A percentile compares a stretch with the other conserved stretches of the same genome.
Evolutionary conservation across 2,888 invertebrate genomes (phyloP).

Genomic region (Helleia helle): DNA sequence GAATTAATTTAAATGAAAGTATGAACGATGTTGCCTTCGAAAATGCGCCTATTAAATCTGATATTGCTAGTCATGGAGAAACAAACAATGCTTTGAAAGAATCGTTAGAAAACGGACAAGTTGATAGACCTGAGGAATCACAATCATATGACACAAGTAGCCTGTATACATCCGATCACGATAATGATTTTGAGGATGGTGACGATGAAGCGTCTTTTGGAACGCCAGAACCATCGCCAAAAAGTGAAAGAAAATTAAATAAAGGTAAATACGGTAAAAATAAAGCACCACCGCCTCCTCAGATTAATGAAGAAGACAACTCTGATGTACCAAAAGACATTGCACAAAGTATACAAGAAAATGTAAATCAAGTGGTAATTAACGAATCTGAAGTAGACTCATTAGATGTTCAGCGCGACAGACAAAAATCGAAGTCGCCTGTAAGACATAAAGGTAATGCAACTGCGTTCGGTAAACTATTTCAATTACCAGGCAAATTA

Average conservation of each 20-base stretch:
- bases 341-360: constrained; percentile 13
- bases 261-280: constrained; percentile 65
- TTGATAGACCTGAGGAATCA: constrained; percentile 5
- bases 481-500: constrained; percentile 71
- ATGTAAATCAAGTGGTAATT: constrained; percentile 4
- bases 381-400: neutral
- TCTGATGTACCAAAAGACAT: constrained; percentile 10
- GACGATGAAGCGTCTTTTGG: constrained; percentile 64
- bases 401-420: constrained; percentile 21
- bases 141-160: constrained; percentile 15
- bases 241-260: constrained; percentile 41
- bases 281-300: constrained; percentile 59
- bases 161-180: constrained; percentile 12
- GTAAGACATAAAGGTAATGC: constrained; percentile 36
- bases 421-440: constrained; percentile 55
- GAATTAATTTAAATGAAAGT: constrained; percentile 13
- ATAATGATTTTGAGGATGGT: constrained; percentile 41
- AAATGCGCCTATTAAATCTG: constrained; percentile 9
- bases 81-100: constrained; percentile 16
- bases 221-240: constrained; percentile 62
- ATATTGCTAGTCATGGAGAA: constrained; percentile 12
- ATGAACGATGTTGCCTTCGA: neutral
- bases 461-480: constrained; percentile 55
- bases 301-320: constrained; percentile 17
- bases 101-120: constrained; percentile 11